Percentiles rank a stretch among this genome's conserved stretches.
These are phyloP conservation scores for Tinea pellionella DNA, from an alignment of 2,888 invertebrate genomes.

Conservation along the genomic window DNA sequence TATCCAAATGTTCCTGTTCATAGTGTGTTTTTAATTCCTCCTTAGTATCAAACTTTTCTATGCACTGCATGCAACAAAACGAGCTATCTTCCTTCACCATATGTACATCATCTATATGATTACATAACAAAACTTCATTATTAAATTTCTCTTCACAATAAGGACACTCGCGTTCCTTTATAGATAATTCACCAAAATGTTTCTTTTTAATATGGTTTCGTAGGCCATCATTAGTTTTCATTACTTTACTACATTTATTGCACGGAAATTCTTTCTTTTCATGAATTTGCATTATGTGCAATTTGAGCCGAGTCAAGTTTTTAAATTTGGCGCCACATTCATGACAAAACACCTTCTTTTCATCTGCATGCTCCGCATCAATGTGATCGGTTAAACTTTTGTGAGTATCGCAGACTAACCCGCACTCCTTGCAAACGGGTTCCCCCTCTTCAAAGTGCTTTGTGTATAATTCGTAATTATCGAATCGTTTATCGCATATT, in stretches of 20 bases:
- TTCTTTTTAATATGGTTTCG: slow-evolving; percentile 46
- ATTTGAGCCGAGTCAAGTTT: slow-evolving; percentile 46
- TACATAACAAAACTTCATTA: slow-evolving; percentile 49
- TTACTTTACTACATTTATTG: slow-evolving; percentile 41
- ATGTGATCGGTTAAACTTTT: slow-evolving; percentile 52
- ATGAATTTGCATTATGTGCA: slow-evolving; percentile 51
- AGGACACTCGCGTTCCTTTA: slow-evolving; percentile 39
- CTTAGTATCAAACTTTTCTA: not conserved
- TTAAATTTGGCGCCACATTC: slow-evolving; percentile 52
- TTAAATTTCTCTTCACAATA: slow-evolving; percentile 41
- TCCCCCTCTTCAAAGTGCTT: slow-evolving; percentile 38
- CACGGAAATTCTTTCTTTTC: slow-evolving; percentile 52
- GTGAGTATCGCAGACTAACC: slow-evolving; percentile 47
- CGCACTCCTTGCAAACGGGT: slow-evolving; percentile 45
- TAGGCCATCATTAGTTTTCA: slow-evolving; percentile 54
- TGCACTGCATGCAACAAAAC: not conserved
- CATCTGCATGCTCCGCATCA: slow-evolving; percentile 43
- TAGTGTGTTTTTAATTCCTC: not conserved
- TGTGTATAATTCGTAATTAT: slow-evolving; percentile 39
- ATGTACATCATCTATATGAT: slow-evolving; percentile 42
- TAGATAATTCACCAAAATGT: slow-evolving; percentile 29
- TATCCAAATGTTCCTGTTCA: not conserved
- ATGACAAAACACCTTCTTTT: slow-evolving; percentile 45
- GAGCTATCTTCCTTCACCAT: slow-evolving; percentile 19
- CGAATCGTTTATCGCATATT: slow-evolving; percentile 50